Conservation (phyloP, 2,113 vertebrate genomes). For the Amphiprion percula region DNA sequence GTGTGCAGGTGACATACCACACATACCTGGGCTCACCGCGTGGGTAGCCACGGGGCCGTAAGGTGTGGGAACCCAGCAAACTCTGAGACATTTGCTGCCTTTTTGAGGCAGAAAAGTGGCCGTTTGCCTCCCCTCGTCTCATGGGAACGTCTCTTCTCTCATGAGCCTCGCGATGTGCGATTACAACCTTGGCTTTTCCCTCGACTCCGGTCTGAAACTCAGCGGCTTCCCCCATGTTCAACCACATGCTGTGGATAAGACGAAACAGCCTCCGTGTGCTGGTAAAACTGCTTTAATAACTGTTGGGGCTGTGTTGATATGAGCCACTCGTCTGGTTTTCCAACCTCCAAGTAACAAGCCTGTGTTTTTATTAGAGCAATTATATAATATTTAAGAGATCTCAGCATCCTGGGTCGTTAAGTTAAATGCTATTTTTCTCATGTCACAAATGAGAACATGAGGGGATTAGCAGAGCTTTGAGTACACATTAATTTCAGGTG, state of each 20-base stretch:
- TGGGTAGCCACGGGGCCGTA: constrained; percentile 50
- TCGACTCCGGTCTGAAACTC: constrained; percentile 49
- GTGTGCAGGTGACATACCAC: constrained; percentile 70
- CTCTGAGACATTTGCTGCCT: constrained; percentile 18
- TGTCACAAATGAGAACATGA: too few relatives aligned
- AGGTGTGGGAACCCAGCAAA: constrained; percentile 65
- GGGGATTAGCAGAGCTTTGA: neutral
- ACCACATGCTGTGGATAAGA: constrained; percentile 52
- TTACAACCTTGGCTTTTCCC: constrained; percentile 55
- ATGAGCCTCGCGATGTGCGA: constrained; percentile 27
- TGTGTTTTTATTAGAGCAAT: constrained; percentile 67
- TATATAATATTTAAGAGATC: constrained; percentile 55
- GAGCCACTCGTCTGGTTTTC: constrained; percentile 63
- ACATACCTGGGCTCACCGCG: constrained; percentile 62
- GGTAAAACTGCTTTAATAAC: constrained; percentile 74
- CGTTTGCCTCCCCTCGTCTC: constrained; percentile 36
- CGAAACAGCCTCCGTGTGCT: constrained; percentile 46
- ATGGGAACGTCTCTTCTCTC: constrained; percentile 57
- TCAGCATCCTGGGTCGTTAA: constrained; percentile 6
- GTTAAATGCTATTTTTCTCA: constrained; percentile 6
- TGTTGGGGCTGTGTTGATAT: constrained; percentile 53
- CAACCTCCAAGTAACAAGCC: constrained; percentile 49
- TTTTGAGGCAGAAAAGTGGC: constrained; percentile 10
- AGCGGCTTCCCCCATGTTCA: constrained; percentile 34
- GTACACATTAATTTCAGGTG: constrained; percentile 25